Evolutionary conservation across 2,113 vertebrate species (phyloP), one percentile per base, ranked within the genome.

Genomic region (Catagonus wagneri): DNA sequence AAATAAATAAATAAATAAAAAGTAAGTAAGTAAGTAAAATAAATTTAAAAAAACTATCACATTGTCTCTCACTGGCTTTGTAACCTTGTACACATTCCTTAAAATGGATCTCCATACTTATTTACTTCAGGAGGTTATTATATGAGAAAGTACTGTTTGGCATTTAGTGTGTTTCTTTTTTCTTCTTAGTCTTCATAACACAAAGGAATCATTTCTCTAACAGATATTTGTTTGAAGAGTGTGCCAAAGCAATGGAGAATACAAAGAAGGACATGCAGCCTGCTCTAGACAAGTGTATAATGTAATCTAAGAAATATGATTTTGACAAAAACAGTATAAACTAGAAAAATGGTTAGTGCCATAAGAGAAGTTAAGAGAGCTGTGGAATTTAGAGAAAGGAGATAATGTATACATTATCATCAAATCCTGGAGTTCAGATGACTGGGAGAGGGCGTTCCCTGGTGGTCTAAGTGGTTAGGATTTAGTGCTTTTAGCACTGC

Each of bases 271-370:
- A 44, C 7, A 60, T 27, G 52, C 54, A 93, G 23, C 56, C 44
- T 90, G 39, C 23, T 29, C n/a, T 66, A 89, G 63, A 29, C 6
- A 14, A 60, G 12, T 50, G 11, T 71, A 52, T 83, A 22, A 34
- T 92, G 56, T 85, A 69, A 39, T 88, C 27, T 13, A 27, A 94
- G 56, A 79, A 78, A 88, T 58, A 36, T 1, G 17, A 61, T 60
- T 65, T 88, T 84, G 83, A 92, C n/a, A 79, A 44, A 52, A 93
- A 83, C 58, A 74, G 14, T 79, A 16, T 60, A 88, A 93, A 91
- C 66, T 61, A 95, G 90, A 86, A 83, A 68, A 86, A 86, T 60
- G 44, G 13, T 60, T 65, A 89, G 12, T 44, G 3, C 80, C n/a
- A 0, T 83, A 63, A 54, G 25, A 71, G 29, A 75, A 65, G 39